A percentile compares a stretch with the other conserved stretches of the same genome.
Conservation (phyloP, 1,140 invertebrate species). For the Achroia grisella region DNA sequence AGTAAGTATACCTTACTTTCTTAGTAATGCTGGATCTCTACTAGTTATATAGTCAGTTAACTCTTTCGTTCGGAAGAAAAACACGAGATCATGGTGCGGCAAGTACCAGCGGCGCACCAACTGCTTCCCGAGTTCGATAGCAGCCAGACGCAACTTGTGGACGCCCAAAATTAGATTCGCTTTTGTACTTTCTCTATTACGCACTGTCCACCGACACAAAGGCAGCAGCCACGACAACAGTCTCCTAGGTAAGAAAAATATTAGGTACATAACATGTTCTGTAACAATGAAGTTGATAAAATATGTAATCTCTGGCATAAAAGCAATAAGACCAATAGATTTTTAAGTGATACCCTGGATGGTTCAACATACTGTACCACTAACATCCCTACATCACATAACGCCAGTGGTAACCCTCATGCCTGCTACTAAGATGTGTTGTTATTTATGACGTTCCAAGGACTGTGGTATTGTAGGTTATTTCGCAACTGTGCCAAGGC, state of each 20-base stretch:
- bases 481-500: no score
- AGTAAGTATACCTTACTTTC: constrained; percentile 76
- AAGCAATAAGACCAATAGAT: no score
- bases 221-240: constrained; percentile 72
- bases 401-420: no score
- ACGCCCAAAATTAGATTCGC: constrained; percentile 75
- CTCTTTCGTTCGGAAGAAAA: constrained; percentile 81
- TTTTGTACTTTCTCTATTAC: constrained; percentile 80
- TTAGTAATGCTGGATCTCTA: constrained; percentile 74
- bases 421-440: no score
- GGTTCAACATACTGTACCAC: no score
- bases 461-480: no score
- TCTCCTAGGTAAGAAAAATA: constrained; percentile 26
- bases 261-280: no score
- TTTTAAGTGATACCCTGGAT: no score
- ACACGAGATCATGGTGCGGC: constrained; percentile 79
- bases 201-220: constrained; percentile 76
- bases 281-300: no score
- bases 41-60: constrained; percentile 75
- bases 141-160: constrained; percentile 78
- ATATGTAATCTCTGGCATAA: no score
- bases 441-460: no score
- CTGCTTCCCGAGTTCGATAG: constrained; percentile 73
- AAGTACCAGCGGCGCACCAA: constrained; percentile 78
- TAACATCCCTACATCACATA: no score